These are phyloP conservation scores for Copsychus sechellarum DNA, from an alignment of 2,113 vertebrate genomes.

Conservation along the genomic window DNA sequence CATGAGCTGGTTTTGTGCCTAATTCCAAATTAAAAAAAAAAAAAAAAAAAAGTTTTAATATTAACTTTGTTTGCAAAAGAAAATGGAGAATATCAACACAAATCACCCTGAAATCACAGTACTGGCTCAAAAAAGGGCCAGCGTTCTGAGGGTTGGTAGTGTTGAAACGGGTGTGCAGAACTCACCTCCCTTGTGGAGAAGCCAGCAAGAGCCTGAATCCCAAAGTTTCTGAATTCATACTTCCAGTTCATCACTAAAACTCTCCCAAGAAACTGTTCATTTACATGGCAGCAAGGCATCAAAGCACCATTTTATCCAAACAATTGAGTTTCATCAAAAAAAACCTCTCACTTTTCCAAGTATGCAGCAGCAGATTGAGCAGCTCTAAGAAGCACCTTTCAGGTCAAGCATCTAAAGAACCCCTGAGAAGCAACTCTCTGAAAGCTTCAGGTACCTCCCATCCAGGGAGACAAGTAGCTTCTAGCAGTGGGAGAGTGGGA, in stretches of 20 bases:
- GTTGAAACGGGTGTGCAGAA: background rate
- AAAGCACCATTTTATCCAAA: background rate
- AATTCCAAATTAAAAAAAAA: background rate
- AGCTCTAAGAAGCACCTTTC: background rate
- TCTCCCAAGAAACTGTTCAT: background rate
- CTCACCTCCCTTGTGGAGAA: background rate
- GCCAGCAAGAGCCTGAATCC: background rate
- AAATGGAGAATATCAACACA: background rate
- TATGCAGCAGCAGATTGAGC: background rate
- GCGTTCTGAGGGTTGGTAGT: background rate
- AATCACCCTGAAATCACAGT: background rate
- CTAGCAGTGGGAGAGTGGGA: background rate
- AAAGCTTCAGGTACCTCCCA: background rate
- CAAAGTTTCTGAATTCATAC: background rate
- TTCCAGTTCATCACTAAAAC: background rate
- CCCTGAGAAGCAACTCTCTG: background rate
- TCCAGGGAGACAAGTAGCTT: background rate
- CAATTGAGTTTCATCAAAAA: background rate
- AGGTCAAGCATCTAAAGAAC: background rate
- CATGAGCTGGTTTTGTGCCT: background rate
- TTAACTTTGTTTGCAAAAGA: background rate
- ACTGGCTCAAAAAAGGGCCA: background rate
- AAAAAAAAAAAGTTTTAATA: background rate
- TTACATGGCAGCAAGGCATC: background rate
- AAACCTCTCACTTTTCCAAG: background rate